Percentiles rank a stretch among this genome's conserved stretches.
Conservation (phyloP, 2,888 invertebrate genomes). For the Ecliptopera silaceata region DNA sequence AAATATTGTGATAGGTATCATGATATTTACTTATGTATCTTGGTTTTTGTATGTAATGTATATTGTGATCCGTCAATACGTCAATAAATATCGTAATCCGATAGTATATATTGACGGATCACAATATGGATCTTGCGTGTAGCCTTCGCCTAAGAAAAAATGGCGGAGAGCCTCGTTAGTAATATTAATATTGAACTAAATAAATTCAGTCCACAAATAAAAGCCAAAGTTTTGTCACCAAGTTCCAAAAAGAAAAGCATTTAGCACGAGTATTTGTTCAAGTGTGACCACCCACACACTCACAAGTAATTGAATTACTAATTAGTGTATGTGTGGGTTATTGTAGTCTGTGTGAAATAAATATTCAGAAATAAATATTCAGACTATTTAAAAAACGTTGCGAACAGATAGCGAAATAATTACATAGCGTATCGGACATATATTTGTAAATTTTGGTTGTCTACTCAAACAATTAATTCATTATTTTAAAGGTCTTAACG, state of each 20-base stretch:
- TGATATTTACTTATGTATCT: too few species aligned
- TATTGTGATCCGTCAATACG: too few species aligned
- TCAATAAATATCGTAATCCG: too few species aligned
- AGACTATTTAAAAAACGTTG: conserved; percentile 20
- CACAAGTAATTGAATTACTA: conserved; percentile 1
- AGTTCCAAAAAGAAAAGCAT: conserved; percentile 11
- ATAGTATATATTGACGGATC: too few species aligned
- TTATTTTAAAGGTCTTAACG: not conserved
- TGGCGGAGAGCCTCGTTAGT: too few species aligned
- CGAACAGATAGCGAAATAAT: conserved; percentile 12
- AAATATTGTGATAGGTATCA: too few species aligned
- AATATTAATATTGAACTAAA: too few species aligned
- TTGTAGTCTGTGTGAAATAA: conserved; percentile 14
- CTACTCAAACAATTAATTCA: too few species aligned
- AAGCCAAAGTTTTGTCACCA: not conserved
- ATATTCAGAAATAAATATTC: conserved; percentile 25
- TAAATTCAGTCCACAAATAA: not conserved
- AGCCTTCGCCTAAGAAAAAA: too few species aligned
- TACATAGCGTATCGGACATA: not conserved
- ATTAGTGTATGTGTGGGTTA: conserved; percentile 1
- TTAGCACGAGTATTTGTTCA: conserved; percentile 33
- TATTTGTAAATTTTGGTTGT: conserved; percentile 1
- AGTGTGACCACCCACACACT: conserved; percentile 23
- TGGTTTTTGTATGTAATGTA: too few species aligned
- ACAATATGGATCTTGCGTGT: too few species aligned